Percentiles rank a stretch among this genome's conserved stretches.
phyloP scores from a whole-genome alignment of 2,888 invertebrate genomes.

The Gryllus longicercus region DNA sequence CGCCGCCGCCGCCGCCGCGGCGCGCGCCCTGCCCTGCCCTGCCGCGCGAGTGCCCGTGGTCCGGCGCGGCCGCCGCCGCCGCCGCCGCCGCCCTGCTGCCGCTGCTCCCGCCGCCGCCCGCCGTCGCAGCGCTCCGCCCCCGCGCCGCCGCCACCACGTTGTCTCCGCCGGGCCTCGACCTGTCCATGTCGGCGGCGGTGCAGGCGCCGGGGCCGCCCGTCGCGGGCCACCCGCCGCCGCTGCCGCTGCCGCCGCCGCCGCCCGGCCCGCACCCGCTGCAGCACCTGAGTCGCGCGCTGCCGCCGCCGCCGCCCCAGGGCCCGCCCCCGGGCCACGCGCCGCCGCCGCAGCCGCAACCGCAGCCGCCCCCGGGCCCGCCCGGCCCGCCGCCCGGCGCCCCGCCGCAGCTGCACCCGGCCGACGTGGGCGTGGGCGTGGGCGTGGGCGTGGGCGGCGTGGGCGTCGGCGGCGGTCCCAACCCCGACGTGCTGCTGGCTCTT shows the following conservation, averaged over 20 bases:
- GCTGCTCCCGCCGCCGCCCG: constrained; percentile 27
- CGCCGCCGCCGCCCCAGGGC: constrained; percentile 41
- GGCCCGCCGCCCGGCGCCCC: constrained; percentile 36
- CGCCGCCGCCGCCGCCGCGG: constrained; percentile 21
- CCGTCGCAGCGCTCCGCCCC: constrained; percentile 28
- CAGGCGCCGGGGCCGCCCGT: constrained; percentile 34
- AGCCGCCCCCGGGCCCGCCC: constrained; percentile 35
- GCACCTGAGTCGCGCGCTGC: constrained; percentile 41
- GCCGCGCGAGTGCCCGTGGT: constrained; percentile 30
- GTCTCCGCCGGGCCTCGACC: constrained; percentile 49
- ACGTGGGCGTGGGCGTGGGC: constrained; percentile 39
- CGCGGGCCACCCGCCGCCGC: constrained; percentile 35
- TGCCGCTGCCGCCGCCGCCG: constrained; percentile 35
- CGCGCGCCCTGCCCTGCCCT: constrained; percentile 29
- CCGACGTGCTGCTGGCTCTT: constrained; percentile 79
- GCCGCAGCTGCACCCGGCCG: constrained; percentile 39
- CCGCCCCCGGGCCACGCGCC: constrained; percentile 37
- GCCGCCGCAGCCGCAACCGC: constrained; percentile 38
- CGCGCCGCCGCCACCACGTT: constrained; percentile 38
- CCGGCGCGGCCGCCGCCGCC: constrained; percentile 26
- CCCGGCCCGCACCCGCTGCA: constrained; percentile 39
- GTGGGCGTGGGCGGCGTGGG: constrained; percentile 40
- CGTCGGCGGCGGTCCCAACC: constrained; percentile 57
- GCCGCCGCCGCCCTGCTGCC: constrained; percentile 19
- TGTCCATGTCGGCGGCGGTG: constrained; percentile 50